Conservation (phyloP, 2,797 vertebrate species). For the Babyrousa celebensis region DNA sequence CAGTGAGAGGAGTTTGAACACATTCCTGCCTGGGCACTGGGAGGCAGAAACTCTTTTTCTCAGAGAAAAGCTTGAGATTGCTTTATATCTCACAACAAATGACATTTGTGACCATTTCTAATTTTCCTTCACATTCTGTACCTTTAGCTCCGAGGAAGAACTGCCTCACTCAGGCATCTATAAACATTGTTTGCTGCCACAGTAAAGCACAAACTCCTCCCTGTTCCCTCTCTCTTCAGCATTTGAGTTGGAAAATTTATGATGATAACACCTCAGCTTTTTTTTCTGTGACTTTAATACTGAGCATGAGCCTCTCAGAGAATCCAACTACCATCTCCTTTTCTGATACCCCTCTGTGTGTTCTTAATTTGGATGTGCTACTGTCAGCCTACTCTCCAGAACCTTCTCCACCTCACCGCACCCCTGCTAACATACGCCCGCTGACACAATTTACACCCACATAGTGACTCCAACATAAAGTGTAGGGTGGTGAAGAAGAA, state of each 20-base stretch:
- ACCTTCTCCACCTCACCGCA: slow-evolving; percentile 76
- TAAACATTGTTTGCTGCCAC: slow-evolving; percentile 66
- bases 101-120: slow-evolving; percentile 13
- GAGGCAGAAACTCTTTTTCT: slow-evolving; percentile 57
- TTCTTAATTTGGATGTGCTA: slow-evolving; percentile 87
- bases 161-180: slow-evolving; percentile 20
- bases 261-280: slow-evolving; percentile 34
- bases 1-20: slow-evolving; percentile 61
- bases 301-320: slow-evolving; percentile 10
- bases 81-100: slow-evolving; percentile 62
- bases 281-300: slow-evolving; percentile 47
- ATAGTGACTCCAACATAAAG: slow-evolving; percentile 90
- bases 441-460: slow-evolving; percentile 88
- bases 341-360: slow-evolving; percentile 66
- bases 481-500: slow-evolving; percentile 91
- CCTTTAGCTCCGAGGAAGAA: slow-evolving; percentile 39
- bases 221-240: background rate
- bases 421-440: slow-evolving; percentile 60
- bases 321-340: slow-evolving; percentile 32
- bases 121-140: slow-evolving; percentile 63
- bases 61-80: slow-evolving; percentile 15
- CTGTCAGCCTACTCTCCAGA: slow-evolving; percentile 86
- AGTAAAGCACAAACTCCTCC: slow-evolving; percentile 62
- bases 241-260: slow-evolving; percentile 62
- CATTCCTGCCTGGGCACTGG: slow-evolving; percentile 40